Percentiles rank a stretch among this genome's conserved stretches.
Conservation (phyloP, 2,797 vertebrate species). For the Pteropus rufus region DNA sequence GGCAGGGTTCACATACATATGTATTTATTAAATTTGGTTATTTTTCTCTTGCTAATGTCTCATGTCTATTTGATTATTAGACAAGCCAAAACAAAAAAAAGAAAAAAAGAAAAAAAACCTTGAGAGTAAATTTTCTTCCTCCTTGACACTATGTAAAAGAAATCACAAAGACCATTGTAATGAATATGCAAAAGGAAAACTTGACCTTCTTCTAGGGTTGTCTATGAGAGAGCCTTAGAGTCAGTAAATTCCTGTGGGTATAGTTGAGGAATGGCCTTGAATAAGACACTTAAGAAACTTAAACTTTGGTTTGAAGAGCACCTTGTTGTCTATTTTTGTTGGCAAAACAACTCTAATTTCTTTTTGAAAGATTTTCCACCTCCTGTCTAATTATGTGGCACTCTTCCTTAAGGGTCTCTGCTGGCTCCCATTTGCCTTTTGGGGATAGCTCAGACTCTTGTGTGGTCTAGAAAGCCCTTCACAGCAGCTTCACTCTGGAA, state of each 20-base stretch:
- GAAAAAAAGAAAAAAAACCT: not conserved
- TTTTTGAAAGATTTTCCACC: not conserved
- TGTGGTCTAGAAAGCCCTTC: not conserved
- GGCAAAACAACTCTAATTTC: not conserved
- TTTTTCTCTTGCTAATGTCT: not conserved
- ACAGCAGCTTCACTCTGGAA: rapidly evolving
- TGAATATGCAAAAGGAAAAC: not conserved
- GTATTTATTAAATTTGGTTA: not conserved
- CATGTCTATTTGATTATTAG: not conserved
- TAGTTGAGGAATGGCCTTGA: not conserved
- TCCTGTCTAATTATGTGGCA: not conserved
- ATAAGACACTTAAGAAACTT: not conserved
- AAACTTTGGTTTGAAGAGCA: not conserved
- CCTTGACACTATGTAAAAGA: not conserved
- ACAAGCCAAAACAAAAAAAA: not conserved
- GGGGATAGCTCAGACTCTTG: not conserved
- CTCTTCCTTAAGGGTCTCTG: not conserved
- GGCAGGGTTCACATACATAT: not conserved
- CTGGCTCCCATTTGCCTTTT: not conserved
- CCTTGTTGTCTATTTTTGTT: not conserved
- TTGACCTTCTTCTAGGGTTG: not conserved
- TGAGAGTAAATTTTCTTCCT: not conserved
- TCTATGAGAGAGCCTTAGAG: not conserved
- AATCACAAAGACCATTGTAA: not conserved
- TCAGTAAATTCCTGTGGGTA: not conserved